phyloP scores from a whole-genome alignment of 2,113 vertebrate genomes.

The Boleophthalmus pectinirostris region DNA sequence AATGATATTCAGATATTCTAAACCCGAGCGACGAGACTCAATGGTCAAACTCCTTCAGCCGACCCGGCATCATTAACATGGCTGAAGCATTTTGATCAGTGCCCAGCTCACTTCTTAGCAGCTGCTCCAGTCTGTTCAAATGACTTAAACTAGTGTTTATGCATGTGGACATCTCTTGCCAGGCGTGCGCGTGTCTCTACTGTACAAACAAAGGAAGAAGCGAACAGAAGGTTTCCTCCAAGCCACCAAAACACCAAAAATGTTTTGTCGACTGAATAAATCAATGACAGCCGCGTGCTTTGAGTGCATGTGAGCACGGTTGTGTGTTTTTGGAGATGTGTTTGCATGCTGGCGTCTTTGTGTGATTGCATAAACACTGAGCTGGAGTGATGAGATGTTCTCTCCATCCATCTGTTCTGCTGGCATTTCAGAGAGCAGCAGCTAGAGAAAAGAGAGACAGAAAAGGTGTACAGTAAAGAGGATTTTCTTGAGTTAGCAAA shows the following conservation, averaged over 20 bases:
- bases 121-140: constrained; percentile 59
- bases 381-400: constrained; percentile 64
- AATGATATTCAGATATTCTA: constrained; percentile 37
- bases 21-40: constrained; percentile 26
- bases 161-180: constrained; percentile 13
- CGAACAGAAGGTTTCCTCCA: constrained; percentile 61
- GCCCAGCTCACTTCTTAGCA: constrained; percentile 47
- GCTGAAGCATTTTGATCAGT: constrained; percentile 50
- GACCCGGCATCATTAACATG: constrained; percentile 60
- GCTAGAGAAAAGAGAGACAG: constrained; percentile 31
- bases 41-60: constrained; percentile 40
- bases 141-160: constrained; percentile 38
- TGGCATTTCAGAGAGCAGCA: constrained; percentile 56
- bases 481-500: constrained; percentile 24
- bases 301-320: background rate
- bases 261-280: constrained; percentile 57
- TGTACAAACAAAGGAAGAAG: constrained; percentile 55
- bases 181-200: constrained; percentile 28
- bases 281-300: constrained; percentile 43
- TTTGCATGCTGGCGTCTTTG: constrained; percentile 25
- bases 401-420: constrained; percentile 70
- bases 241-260: constrained; percentile 51
- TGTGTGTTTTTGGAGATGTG: constrained; percentile 38
- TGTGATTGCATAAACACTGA: constrained; percentile 63
- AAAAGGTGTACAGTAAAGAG: constrained; percentile 13